These are phyloP conservation scores for Henicopernis longicauda DNA, from an alignment of 2,113 vertebrate genomes.

Conservation along the genomic window DNA sequence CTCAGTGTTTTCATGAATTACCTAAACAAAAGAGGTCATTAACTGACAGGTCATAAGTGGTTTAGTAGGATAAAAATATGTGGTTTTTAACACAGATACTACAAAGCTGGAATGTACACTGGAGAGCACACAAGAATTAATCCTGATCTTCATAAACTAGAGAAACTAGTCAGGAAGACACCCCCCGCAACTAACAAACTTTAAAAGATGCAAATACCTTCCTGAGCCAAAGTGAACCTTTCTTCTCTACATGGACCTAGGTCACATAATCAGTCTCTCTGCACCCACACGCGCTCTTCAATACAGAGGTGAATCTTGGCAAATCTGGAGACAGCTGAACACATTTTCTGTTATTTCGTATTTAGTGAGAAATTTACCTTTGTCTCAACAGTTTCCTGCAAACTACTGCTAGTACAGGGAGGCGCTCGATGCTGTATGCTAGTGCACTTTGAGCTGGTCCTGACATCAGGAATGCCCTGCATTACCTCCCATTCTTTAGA, in stretches of 20 bases:
- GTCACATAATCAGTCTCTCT: neutral
- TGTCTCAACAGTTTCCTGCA: neutral
- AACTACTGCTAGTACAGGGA: neutral
- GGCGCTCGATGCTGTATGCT: neutral
- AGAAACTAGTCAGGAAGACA: neutral
- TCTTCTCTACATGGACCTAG: neutral
- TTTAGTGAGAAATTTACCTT: neutral
- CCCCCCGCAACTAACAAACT: fast-evolving
- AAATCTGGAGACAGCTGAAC: neutral
- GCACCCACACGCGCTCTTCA: neutral
- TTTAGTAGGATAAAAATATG: neutral
- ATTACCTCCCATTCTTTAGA: neutral
- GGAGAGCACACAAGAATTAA: neutral
- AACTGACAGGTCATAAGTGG: neutral
- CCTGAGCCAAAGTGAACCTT: neutral
- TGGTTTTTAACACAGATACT: neutral
- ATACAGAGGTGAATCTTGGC: neutral
- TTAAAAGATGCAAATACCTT: neutral
- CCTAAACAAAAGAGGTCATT: neutral
- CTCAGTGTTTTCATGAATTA: neutral
- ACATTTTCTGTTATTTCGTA: neutral
- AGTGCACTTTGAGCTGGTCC: neutral
- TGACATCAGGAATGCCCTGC: neutral
- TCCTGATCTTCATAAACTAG: neutral
- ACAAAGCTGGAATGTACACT: neutral